These are phyloP conservation scores for Synanthedon andrenaeformis DNA, from an alignment of 2,888 invertebrate species.

Conservation along the genomic window DNA sequence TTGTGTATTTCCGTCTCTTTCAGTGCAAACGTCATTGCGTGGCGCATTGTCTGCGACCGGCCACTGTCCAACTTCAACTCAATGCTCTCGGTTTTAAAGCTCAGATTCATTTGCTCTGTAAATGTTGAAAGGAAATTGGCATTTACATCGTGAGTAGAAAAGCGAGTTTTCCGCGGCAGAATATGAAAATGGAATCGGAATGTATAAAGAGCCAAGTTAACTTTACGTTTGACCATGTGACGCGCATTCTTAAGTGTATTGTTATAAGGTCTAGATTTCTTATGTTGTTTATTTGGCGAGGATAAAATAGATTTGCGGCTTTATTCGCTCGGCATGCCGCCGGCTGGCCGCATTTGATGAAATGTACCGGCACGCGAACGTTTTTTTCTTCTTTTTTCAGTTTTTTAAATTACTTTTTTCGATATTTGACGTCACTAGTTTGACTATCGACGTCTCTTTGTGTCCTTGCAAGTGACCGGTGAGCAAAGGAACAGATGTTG, in stretches of 20 bases:
- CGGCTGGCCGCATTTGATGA: slow-evolving; percentile 54
- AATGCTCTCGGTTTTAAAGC: slow-evolving; percentile 19
- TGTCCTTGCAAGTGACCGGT: slow-evolving; percentile 8
- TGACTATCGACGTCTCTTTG: slow-evolving; percentile 11
- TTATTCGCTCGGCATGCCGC: slow-evolving; percentile 38
- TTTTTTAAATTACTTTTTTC: slow-evolving; percentile 34
- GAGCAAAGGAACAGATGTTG: slow-evolving; percentile 3
- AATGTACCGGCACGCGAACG: slow-evolving; percentile 64
- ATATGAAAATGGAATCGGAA: slow-evolving; percentile 56
- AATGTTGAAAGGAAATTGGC: slow-evolving; percentile 59
- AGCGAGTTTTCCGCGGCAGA: slow-evolving; percentile 64
- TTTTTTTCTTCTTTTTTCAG: slow-evolving; percentile 45
- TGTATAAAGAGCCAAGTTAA: slow-evolving; percentile 30
- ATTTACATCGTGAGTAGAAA: slow-evolving; percentile 63
- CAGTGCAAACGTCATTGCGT: slow-evolving; percentile 64
- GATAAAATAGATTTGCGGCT: slow-evolving; percentile 25
- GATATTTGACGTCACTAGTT: slow-evolving; percentile 36
- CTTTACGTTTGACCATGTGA: slow-evolving; percentile 13
- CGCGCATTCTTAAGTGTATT: slow-evolving; percentile 6
- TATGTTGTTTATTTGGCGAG: slow-evolving; percentile 5
- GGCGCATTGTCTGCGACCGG: slow-evolving; percentile 56
- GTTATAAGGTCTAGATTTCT: slow-evolving; percentile 21
- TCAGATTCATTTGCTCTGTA: slow-evolving; percentile 15
- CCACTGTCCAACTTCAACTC: slow-evolving; percentile 21
- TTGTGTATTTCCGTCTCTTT: slow-evolving; percentile 27